phyloP scores from a whole-genome alignment of 92 coral and sea anemone species.

The Epizoanthus fatuus region DNA sequence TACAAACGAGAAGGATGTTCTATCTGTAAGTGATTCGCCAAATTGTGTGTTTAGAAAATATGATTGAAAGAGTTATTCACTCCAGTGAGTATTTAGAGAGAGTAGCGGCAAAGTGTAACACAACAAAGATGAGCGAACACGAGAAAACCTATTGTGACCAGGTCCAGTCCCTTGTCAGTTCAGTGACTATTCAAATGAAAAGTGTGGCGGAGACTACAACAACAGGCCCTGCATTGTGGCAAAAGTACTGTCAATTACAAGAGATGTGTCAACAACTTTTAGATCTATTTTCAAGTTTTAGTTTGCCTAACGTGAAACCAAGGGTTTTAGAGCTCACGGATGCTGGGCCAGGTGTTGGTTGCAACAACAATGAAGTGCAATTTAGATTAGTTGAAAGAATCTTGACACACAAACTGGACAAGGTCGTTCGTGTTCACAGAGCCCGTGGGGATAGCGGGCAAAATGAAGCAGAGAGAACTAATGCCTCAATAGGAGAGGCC shows the following conservation, averaged over 20 bases:
- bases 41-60: conserved; percentile 54
- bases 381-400: conserved; percentile 13
- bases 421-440: conserved; percentile 4
- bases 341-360: no score
- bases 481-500: no score
- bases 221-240: background rate
- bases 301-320: no score
- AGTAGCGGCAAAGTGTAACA: background rate
- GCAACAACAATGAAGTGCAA: background rate
- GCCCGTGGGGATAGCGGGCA: conserved; percentile 65
- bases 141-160: conserved; percentile 55
- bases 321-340: background rate
- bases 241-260: no score
- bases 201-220: background rate
- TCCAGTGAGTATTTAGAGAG: no score
- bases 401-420: conserved; percentile 33
- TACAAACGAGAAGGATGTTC: conserved; percentile 41
- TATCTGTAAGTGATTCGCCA: conserved; percentile 2
- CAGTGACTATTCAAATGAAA: background rate
- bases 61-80: background rate
- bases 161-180: background rate
- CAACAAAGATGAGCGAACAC: no score
- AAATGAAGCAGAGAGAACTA: conserved; percentile 44
- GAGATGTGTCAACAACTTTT: no score
- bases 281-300: no score